phyloP scores from a whole-genome alignment of 2,888 invertebrate genomes.

The Melinaea menophilus region DNA sequence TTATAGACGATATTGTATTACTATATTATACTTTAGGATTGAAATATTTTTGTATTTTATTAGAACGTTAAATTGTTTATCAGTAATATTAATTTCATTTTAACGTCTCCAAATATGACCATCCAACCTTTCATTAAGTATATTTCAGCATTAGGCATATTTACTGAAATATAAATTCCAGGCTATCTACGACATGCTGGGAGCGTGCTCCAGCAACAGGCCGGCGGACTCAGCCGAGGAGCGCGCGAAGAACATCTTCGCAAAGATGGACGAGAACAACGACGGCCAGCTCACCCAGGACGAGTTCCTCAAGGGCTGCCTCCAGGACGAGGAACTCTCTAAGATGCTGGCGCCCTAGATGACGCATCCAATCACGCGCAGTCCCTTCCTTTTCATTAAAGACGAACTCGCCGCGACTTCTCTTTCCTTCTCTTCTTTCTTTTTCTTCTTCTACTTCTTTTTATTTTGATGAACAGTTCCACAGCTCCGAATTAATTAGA shows the following conservation, averaged over 20 bases:
- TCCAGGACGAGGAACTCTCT: slow-evolving; percentile 96
- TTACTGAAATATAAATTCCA: slow-evolving; percentile 61
- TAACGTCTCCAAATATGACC: no score
- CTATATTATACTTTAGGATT: no score
- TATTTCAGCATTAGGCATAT: no score
- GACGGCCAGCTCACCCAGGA: slow-evolving; percentile 98
- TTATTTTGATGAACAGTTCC: no score
- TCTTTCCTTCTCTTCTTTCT: slow-evolving; percentile 16
- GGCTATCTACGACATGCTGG: slow-evolving; percentile 99
- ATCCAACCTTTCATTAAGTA: no score
- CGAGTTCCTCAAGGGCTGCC: slow-evolving; percentile 98
- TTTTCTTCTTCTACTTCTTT: no score
- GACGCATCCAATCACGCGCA: slow-evolving; percentile 30
- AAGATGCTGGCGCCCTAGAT: slow-evolving; percentile 95
- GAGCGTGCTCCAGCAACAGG: slow-evolving; percentile 96
- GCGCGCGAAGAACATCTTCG: slow-evolving; percentile 98
- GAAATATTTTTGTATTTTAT: no score
- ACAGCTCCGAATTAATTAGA: no score
- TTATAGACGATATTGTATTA: no score
- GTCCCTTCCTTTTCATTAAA: slow-evolving; percentile 21
- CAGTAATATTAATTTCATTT: no score
- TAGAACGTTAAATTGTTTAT: no score
- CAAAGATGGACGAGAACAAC: slow-evolving; percentile 99
- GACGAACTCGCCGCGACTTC: slow-evolving; percentile 55
- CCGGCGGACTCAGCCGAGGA: slow-evolving; percentile 98